Conservation (phyloP, 2,888 invertebrate genomes). For the Herminia tarsipennalis region DNA sequence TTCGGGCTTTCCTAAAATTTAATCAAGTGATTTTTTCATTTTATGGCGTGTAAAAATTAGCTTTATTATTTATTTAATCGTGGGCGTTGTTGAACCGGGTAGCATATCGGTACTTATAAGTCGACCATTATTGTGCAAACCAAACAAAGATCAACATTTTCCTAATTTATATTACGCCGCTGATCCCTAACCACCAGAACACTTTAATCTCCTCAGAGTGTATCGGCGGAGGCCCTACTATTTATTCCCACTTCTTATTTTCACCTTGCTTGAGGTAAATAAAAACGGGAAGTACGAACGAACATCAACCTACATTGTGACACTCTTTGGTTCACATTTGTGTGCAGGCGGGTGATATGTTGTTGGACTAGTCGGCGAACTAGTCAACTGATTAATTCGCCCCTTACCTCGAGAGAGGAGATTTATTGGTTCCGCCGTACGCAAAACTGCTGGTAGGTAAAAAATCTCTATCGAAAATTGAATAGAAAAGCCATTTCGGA, state of each 20-base stretch:
- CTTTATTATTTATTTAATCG: constrained; percentile 53
- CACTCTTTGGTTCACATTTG: constrained; percentile 56
- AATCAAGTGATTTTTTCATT: constrained; percentile 69
- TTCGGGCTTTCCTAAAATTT: constrained; percentile 69
- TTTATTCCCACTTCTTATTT: constrained; percentile 83
- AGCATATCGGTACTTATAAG: constrained; percentile 22
- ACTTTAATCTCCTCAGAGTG: constrained; percentile 83
- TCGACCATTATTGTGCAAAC: constrained; percentile 46
- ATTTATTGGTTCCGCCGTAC: constrained; percentile 85
- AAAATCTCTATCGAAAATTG: constrained; percentile 86
- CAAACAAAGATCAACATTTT: constrained; percentile 58
- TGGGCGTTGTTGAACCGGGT: constrained; percentile 26
- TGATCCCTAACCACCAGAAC: constrained; percentile 62
- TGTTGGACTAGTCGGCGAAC: constrained; percentile 70
- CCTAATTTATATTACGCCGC: constrained; percentile 72
- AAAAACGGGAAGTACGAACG: constrained; percentile 48
- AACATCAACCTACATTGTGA: constrained; percentile 53
- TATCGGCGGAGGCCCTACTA: constrained; percentile 77
- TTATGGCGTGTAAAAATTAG: constrained; percentile 61
- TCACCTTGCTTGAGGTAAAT: constrained; percentile 78
- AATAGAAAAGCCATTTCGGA: constrained; percentile 84
- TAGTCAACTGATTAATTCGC: constrained; percentile 82
- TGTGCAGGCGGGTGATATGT: constrained; percentile 46
- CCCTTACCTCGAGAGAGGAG: constrained; percentile 83
- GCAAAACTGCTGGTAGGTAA: constrained; percentile 84